phyloP scores from a whole-genome alignment of 2,113 vertebrate species.

The Microcebus murinus region DNA sequence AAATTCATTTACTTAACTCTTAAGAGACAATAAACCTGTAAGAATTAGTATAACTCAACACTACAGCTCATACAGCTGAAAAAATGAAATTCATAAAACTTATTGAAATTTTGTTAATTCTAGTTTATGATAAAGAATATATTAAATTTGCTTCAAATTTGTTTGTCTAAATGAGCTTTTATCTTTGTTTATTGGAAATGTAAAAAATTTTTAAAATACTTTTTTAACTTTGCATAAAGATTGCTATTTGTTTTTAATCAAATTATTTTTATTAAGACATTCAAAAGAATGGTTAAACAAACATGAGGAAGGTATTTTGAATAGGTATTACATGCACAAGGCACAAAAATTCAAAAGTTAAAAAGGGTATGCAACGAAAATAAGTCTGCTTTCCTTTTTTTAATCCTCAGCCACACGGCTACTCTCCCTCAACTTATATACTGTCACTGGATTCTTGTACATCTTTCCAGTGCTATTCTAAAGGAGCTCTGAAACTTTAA shows the following conservation, averaged over 20 bases:
- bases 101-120: not conserved
- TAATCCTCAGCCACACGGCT: not conserved
- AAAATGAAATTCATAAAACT: not conserved
- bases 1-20: conserved; percentile 7
- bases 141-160: not conserved
- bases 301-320: not conserved
- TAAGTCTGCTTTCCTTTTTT: not conserved
- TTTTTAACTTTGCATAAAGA: not conserved
- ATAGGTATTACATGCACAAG: not conserved
- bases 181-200: not conserved
- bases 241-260: not conserved
- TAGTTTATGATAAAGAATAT: not conserved
- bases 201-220: not conserved
- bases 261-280: conserved; percentile 18
- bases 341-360: not conserved
- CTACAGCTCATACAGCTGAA: not conserved
- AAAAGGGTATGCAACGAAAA: not conserved
- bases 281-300: conserved; percentile 4
- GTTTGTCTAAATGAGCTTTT: not conserved
- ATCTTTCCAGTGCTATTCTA: not conserved
- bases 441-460: not conserved
- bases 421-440: not conserved
- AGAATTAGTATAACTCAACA: not conserved
- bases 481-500: not conserved
- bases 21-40: not conserved